Evolutionary conservation across 2,888 invertebrate genomes (phyloP).

Genomic region (Nezara viridula): DNA sequence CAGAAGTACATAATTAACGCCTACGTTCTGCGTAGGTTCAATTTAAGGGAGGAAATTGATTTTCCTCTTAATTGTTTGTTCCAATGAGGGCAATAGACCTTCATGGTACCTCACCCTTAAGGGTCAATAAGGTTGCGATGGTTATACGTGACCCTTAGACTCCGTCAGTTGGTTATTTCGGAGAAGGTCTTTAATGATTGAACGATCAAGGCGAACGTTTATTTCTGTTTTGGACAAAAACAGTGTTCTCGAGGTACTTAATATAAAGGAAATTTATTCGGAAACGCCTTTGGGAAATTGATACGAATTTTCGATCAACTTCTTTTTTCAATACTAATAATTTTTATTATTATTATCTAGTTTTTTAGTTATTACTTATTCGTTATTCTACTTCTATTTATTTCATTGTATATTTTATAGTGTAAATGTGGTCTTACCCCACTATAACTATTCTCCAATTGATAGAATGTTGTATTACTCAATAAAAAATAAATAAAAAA

Average conservation of each 20-base stretch:
- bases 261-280: background rate
- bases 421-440: too few species aligned
- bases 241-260: background rate
- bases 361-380: too few species aligned
- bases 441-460: too few species aligned
- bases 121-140: conserved; percentile 16
- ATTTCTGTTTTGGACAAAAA: background rate
- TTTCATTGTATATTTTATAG: too few species aligned
- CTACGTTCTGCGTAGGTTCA: background rate
- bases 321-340: too few species aligned
- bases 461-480: too few species aligned
- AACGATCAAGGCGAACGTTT: background rate
- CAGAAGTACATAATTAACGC: background rate
- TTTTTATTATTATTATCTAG: too few species aligned
- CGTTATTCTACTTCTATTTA: too few species aligned
- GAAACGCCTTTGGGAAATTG: background rate
- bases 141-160: conserved; percentile 8
- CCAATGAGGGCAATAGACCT: conserved; percentile 15
- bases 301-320: background rate
- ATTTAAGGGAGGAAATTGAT: background rate
- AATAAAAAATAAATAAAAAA: too few species aligned
- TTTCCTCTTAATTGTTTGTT: conserved; percentile 25
- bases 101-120: background rate
- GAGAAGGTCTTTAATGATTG: background rate
- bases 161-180: background rate